Conservation (phyloP, 2,797 vertebrate genomes). For the Chelonia mydas region DNA sequence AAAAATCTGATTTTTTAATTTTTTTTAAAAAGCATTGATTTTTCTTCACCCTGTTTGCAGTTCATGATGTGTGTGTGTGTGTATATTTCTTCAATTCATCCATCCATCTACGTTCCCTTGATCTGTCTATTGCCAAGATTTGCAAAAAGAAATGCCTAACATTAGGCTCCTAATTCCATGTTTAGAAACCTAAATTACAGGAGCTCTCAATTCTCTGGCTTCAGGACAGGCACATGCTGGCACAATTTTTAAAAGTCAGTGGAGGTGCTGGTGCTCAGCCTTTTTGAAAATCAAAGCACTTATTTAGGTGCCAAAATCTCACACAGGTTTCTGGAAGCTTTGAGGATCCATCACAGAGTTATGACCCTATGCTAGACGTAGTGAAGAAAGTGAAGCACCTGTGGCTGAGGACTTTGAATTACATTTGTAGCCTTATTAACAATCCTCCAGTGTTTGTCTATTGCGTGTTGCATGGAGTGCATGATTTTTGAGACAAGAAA, state of each 20-base stretch:
- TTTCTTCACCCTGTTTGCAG: background rate
- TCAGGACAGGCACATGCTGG: background rate
- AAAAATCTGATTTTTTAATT: too few species aligned
- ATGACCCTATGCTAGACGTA: background rate
- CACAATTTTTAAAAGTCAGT: background rate
- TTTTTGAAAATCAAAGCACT: background rate
- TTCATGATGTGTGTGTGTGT: fast-evolving
- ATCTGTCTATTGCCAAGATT: background rate
- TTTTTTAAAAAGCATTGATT: too few species aligned
- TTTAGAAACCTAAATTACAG: background rate
- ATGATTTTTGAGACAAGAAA: background rate
- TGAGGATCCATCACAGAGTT: background rate
- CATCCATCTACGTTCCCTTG: background rate
- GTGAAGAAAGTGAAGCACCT: background rate
- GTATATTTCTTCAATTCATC: fast-evolving
- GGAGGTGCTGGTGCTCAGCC: background rate
- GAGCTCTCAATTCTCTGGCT: background rate
- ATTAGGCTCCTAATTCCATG: fast-evolving
- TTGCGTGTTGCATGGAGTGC: background rate
- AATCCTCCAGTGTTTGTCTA: fast-evolving
- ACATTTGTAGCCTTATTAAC: background rate
- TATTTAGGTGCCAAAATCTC: background rate
- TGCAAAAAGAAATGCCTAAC: background rate
- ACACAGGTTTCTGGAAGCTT: background rate
- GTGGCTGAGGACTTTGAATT: background rate